Conservation (phyloP, 2,888 invertebrate species). For the Nebria brevicollis region DNA sequence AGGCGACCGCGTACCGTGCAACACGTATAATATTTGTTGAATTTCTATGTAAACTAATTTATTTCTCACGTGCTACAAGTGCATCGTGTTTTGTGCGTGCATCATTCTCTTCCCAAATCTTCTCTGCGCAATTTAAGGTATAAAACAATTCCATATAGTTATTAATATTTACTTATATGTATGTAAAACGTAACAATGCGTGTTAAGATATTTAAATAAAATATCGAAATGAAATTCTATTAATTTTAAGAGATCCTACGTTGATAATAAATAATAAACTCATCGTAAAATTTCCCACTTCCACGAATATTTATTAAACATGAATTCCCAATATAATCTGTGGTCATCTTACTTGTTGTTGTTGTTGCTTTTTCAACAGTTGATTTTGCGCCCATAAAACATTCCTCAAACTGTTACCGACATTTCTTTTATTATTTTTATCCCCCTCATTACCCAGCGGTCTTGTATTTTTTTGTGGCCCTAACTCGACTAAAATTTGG, state of each 20-base stretch:
- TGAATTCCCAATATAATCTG: too few relatives aligned
- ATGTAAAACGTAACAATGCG: too few relatives aligned
- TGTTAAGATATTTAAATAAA: too few relatives aligned
- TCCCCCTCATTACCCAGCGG: slow-evolving; percentile 68
- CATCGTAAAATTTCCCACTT: too few relatives aligned
- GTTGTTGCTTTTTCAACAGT: slow-evolving; percentile 59
- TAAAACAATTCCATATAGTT: neutral
- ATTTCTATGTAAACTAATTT: neutral
- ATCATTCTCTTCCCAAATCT: too few relatives aligned
- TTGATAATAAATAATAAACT: too few relatives aligned
- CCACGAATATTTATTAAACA: too few relatives aligned
- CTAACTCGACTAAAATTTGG: slow-evolving; percentile 79
- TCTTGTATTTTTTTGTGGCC: slow-evolving; percentile 81
- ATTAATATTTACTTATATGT: neutral
- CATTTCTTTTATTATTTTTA: slow-evolving; percentile 64
- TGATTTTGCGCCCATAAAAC: slow-evolving; percentile 60
- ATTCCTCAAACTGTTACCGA: slow-evolving; percentile 58
- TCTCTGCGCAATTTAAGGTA: neutral
- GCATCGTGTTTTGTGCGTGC: too few relatives aligned
- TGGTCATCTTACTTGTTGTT: slow-evolving; percentile 14
- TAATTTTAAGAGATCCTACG: too few relatives aligned
- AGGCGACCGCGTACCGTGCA: neutral
- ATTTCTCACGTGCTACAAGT: neutral
- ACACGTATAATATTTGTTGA: neutral
- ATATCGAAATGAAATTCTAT: too few relatives aligned